Percentiles rank a stretch among this genome's conserved stretches.
Evolutionary conservation across 2,113 vertebrate species (phyloP).

Genomic region (Eptatretus burgeri): DNA sequence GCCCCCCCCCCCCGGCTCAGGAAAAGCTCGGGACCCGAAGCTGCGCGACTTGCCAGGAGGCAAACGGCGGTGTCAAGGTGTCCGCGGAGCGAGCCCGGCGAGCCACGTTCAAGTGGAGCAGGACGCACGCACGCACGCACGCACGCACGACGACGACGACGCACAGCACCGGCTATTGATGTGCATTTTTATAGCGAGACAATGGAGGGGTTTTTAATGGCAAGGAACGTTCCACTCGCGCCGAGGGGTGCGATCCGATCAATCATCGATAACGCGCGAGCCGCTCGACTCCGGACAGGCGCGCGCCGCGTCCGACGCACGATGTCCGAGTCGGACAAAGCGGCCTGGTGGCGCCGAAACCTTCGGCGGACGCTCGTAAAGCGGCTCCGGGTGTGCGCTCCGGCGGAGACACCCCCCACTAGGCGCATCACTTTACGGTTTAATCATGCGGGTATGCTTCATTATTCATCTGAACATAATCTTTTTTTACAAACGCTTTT

Average conservation of each 20-base stretch:
- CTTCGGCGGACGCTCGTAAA: not conserved
- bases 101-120: too few species aligned
- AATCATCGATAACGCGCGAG: too few species aligned
- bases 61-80: too few species aligned
- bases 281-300: not conserved
- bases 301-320: not conserved
- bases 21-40: too few species aligned
- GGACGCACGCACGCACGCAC: too few species aligned
- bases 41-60: too few species aligned
- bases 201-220: constrained; percentile 6
- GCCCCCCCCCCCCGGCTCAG: too few species aligned
- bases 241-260: not conserved
- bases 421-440: not conserved
- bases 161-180: not conserved
- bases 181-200: constrained; percentile 6
- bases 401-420: not conserved
- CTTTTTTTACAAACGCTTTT: constrained; percentile 5
- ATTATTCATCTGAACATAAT: constrained; percentile 6
- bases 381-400: not conserved
- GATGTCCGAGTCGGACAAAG: not conserved
- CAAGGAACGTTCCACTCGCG: not conserved
- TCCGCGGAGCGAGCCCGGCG: too few species aligned
- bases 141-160: too few species aligned
- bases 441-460: constrained; percentile 6
- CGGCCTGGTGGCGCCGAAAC: not conserved